Percentiles rank a stretch among this genome's conserved stretches.
Conservation (phyloP, 2,797 vertebrate genomes). For the Monodelphis domestica region DNA sequence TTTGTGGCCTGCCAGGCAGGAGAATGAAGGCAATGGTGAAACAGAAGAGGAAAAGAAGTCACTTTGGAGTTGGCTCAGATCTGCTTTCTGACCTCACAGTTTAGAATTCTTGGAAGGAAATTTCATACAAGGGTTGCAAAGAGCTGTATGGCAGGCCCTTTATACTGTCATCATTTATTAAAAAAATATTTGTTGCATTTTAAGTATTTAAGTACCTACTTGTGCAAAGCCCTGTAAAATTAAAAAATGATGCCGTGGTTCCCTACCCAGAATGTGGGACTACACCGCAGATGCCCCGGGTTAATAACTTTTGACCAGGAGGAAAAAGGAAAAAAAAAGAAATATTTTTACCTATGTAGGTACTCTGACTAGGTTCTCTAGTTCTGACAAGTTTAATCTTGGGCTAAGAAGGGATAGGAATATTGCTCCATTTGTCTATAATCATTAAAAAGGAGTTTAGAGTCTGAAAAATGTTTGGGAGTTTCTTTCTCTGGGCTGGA, state of each 20-base stretch:
- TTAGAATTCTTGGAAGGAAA: slow-evolving; percentile 1
- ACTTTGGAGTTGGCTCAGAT: background rate
- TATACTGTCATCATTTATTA: background rate
- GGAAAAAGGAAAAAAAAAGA: background rate
- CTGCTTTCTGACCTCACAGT: background rate
- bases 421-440: background rate
- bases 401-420: background rate
- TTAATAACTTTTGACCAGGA: background rate
- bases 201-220: background rate
- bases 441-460: slow-evolving; percentile 13
- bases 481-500: slow-evolving; percentile 17
- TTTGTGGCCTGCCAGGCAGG: background rate
- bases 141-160: background rate
- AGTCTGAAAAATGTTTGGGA: slow-evolving; percentile 8
- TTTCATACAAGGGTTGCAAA: background rate
- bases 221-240: background rate
- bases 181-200: background rate
- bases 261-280: background rate
- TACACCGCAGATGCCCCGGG: background rate
- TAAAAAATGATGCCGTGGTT: background rate
- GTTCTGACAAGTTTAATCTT: background rate
- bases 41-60: background rate
- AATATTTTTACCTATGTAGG: background rate
- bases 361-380: background rate
- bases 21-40: background rate